These are phyloP conservation scores for Tricholauxania praeusta DNA, from an alignment of 2,888 invertebrate species.

Conservation along the genomic window DNA sequence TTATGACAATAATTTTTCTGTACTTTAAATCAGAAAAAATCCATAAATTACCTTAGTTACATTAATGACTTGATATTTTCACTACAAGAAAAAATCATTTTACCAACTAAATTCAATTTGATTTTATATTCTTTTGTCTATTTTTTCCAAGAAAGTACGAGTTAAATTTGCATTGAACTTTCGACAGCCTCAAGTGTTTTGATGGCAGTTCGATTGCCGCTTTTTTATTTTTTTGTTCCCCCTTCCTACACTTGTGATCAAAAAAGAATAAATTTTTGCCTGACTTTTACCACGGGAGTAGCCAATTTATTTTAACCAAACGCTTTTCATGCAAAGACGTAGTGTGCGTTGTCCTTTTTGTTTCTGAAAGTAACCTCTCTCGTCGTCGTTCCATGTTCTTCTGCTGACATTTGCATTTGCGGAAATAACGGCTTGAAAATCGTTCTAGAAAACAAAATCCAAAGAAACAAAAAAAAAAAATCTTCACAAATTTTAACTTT, in stretches of 20 bases:
- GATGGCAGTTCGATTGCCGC: constrained; percentile 32
- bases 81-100: too few relatives aligned
- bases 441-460: constrained; percentile 26
- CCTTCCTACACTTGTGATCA: neutral
- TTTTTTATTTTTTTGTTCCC: neutral
- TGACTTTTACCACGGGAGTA: neutral
- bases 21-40: too few relatives aligned
- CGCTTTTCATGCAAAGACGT: constrained; percentile 19
- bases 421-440: constrained; percentile 41
- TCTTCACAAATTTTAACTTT: constrained; percentile 26
- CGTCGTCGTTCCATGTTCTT: neutral
- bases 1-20: too few relatives aligned
- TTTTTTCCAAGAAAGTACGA: constrained; percentile 40
- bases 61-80: too few relatives aligned
- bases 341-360: neutral
- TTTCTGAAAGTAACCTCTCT: neutral
- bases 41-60: too few relatives aligned
- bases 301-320: constrained; percentile 6
- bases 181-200: constrained; percentile 27
- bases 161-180: constrained; percentile 29
- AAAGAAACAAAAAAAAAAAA: constrained; percentile 12
- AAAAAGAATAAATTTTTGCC: constrained; percentile 17
- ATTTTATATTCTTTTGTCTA: constrained; percentile 45
- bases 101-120: neutral
- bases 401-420: constrained; percentile 43